phyloP scores from a whole-genome alignment of 2,113 vertebrate species.

The Rhinoptilus africanus region DNA sequence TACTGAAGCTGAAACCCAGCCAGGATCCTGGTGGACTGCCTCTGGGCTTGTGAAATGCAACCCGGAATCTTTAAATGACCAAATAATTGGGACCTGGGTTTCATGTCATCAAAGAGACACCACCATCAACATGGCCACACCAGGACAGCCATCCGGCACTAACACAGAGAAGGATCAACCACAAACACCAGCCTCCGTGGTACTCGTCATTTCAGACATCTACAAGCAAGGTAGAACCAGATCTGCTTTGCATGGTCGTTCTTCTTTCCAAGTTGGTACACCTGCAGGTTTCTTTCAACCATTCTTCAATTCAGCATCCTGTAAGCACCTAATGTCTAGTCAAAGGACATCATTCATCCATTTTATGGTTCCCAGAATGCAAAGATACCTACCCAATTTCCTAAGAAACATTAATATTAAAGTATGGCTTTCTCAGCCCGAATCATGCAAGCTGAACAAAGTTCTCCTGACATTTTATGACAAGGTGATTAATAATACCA shows the following conservation, averaged over 20 bases:
- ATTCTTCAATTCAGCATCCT: neutral
- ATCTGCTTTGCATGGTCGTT: neutral
- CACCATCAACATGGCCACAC: accelerated
- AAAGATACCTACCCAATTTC: constrained; percentile 39
- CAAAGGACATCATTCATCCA: constrained; percentile 31
- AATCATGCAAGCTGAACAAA: constrained; percentile 47
- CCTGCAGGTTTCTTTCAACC: neutral
- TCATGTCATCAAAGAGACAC: accelerated
- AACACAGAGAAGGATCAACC: neutral
- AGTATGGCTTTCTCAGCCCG: constrained; percentile 35
- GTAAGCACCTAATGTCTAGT: neutral
- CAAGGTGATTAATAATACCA: constrained; percentile 63
- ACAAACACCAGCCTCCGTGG: neutral
- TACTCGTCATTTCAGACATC: accelerated
- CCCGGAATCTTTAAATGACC: neutral
- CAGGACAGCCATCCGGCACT: neutral
- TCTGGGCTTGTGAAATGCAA: constrained; percentile 3
- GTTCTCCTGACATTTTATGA: constrained; percentile 47
- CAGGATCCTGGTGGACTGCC: constrained; percentile 16
- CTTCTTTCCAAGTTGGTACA: neutral
- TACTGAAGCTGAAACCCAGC: constrained; percentile 51
- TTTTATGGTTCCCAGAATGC: constrained; percentile 40
- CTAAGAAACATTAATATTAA: constrained; percentile 52
- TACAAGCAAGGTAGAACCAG: neutral
- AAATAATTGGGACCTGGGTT: neutral